phyloP scores from a whole-genome alignment of 2,888 invertebrate species.

The Ditylenchus weischeri region DNA sequence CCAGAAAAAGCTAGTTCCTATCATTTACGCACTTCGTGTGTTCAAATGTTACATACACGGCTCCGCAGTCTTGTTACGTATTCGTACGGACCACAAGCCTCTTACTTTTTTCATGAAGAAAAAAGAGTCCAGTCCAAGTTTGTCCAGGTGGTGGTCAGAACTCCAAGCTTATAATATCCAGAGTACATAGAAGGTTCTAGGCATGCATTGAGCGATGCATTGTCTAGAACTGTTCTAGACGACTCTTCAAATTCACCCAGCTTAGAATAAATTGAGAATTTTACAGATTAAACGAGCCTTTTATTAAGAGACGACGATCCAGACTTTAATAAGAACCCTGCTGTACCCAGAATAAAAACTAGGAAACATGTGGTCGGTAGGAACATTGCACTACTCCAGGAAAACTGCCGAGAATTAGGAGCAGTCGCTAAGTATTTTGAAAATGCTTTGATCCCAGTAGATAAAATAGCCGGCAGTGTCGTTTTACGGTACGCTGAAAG shows the following conservation, averaged over 20 bases:
- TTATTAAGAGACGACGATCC: no score
- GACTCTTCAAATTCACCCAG: neutral
- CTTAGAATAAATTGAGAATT: constrained; percentile 7
- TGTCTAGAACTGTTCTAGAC: constrained; percentile 8
- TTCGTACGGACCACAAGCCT: neutral
- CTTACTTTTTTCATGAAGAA: constrained; percentile 14
- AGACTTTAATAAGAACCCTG: no score
- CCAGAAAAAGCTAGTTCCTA: no score
- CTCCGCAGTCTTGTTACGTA: no score
- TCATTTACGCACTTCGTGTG: no score
- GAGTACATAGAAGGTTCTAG: constrained; percentile 18
- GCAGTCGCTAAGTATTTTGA: neutral
- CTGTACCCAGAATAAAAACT: neutral
- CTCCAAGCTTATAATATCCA: constrained; percentile 22
- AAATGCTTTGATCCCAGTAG: constrained; percentile 1
- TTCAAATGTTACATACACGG: no score
- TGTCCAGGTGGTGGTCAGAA: constrained; percentile 17
- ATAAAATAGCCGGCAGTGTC: neutral
- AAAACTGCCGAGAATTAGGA: neutral
- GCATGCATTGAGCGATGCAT: constrained; percentile 22
- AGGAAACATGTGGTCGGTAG: neutral
- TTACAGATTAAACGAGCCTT: constrained; percentile 3
- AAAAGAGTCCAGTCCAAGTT: constrained; percentile 16
- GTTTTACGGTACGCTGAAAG: constrained; percentile 9
- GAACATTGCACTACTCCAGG: constrained; percentile 6